Conservation (phyloP, 2,113 vertebrate genomes). For the Trochalopteron elliotii region DNA sequence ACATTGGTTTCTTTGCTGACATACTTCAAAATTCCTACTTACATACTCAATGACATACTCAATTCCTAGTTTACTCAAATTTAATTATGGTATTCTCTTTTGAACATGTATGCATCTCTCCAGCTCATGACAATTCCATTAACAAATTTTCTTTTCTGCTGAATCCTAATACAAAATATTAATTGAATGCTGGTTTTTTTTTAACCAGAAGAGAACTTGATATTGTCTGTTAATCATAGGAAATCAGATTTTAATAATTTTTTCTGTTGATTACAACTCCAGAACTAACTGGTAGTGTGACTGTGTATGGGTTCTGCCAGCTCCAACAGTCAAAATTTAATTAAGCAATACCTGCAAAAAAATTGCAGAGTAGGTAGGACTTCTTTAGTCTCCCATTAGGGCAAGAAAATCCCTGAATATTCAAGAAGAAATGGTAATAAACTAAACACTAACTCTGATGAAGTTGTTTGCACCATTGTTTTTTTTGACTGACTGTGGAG, state of each 20-base stretch:
- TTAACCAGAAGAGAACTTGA: neutral
- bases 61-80: neutral
- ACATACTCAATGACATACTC: too few relatives aligned
- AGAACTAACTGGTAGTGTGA: neutral
- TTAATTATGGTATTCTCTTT: neutral
- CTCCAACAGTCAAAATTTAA: neutral
- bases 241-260: neutral
- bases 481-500: neutral
- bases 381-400: neutral
- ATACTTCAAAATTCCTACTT: neutral
- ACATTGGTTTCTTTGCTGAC: neutral
- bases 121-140: neutral
- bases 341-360: neutral
- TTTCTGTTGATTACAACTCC: neutral
- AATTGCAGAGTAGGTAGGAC: neutral
- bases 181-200: neutral
- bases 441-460: neutral
- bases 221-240: neutral
- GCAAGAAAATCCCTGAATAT: neutral
- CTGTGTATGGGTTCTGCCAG: neutral
- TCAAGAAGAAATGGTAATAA: neutral
- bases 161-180: neutral
- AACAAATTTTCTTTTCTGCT: neutral
- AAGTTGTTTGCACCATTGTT: accelerated
- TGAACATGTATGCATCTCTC: neutral